Conservation (phyloP, 2,113 vertebrate genomes). For the Coturnix japonica region DNA sequence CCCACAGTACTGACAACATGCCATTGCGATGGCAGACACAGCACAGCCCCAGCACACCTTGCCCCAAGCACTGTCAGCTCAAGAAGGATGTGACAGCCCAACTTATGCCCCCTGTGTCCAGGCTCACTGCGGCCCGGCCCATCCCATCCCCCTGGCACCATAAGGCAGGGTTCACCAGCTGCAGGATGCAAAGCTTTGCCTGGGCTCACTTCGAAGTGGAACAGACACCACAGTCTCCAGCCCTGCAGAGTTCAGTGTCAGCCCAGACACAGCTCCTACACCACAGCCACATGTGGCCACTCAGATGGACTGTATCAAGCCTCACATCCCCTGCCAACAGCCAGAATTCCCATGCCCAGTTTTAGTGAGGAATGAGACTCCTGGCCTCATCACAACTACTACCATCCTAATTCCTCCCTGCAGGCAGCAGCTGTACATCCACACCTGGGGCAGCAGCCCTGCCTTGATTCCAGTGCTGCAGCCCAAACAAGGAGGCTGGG, state of each 20-base stretch:
- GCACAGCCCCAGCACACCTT: neutral
- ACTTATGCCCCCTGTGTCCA: too few relatives aligned
- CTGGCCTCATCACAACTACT: neutral
- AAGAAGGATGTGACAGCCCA: neutral
- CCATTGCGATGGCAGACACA: neutral
- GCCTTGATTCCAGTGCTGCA: neutral
- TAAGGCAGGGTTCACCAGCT: neutral
- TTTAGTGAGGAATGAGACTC: neutral
- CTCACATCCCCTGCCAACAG: neutral
- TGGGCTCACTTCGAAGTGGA: neutral
- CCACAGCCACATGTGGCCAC: neutral
- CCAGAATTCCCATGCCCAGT: neutral
- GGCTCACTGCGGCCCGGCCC: neutral
- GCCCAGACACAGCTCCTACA: too few relatives aligned
- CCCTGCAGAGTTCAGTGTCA: neutral
- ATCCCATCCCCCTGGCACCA: too few relatives aligned
- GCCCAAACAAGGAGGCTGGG: neutral
- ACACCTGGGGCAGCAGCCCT: too few relatives aligned
- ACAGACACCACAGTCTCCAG: neutral
- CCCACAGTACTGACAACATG: neutral
- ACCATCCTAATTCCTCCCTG: neutral
- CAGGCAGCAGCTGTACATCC: too few relatives aligned
- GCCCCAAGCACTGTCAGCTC: neutral
- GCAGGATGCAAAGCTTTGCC: neutral
- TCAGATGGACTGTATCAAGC: neutral